Evolutionary conservation across 2,797 vertebrate genomes (phyloP).

Genomic region (Octomys mimax): DNA sequence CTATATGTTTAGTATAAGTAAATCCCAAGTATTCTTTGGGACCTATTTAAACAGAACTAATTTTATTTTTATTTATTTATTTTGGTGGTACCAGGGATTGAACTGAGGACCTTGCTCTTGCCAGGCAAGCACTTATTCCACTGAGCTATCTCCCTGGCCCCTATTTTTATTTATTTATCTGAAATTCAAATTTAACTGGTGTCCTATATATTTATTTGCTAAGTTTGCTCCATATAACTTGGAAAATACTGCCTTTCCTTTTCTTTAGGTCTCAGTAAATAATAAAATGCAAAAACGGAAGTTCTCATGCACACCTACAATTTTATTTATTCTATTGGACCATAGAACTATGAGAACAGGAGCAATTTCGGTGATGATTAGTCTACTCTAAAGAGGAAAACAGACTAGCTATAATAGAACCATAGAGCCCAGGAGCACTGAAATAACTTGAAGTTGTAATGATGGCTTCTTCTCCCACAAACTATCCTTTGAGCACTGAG

Average conservation of each 20-base stretch:
- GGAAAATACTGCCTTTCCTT: background rate
- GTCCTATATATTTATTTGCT: background rate
- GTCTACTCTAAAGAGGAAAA: background rate
- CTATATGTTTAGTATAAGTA: background rate
- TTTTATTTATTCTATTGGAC: background rate
- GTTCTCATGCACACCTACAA: background rate
- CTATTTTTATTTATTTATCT: background rate
- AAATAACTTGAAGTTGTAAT: background rate
- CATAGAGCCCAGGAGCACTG: background rate
- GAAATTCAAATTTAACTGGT: slow-evolving; percentile 26
- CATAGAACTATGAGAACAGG: background rate
- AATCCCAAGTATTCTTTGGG: background rate
- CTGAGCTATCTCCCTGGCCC: too few species aligned
- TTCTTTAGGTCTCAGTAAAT: background rate
- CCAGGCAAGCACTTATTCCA: too few species aligned
- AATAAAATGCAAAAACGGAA: background rate
- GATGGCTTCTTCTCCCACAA: background rate
- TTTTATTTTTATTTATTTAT: background rate
- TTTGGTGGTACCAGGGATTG: too few species aligned
- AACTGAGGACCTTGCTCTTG: too few species aligned
- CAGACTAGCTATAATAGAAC: background rate
- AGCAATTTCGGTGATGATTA: background rate
- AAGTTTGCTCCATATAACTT: background rate
- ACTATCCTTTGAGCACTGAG: background rate
- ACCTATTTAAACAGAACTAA: background rate